phyloP scores from a whole-genome alignment of 2,113 vertebrate species.

The Papio anubis region DNA sequence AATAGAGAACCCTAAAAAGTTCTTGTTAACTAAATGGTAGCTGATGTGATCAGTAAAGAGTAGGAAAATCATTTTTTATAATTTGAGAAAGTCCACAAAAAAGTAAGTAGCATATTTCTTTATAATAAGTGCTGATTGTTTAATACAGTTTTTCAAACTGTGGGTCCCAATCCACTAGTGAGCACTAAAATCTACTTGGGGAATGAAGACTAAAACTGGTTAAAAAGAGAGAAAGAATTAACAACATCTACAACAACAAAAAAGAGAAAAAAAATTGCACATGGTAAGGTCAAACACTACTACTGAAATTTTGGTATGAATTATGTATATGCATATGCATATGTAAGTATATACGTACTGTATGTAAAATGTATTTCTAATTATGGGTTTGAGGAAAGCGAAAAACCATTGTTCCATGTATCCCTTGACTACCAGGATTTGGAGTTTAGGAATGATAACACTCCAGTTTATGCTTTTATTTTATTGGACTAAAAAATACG shows the following conservation, averaged over 20 bases:
- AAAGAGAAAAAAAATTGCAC: neutral
- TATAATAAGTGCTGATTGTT: neutral
- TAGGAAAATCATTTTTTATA: constrained; percentile 16
- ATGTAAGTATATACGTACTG: neutral
- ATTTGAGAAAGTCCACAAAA: neutral
- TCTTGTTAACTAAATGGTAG: neutral
- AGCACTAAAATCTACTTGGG: neutral
- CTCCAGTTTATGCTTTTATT: constrained; percentile 22
- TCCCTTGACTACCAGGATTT: neutral
- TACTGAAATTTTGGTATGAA: neutral
- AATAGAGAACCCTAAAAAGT: neutral
- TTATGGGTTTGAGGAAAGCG: neutral
- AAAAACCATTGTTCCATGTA: neutral
- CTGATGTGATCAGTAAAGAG: neutral
- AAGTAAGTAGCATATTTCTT: neutral
- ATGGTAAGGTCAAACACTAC: neutral
- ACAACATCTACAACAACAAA: neutral
- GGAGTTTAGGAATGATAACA: neutral
- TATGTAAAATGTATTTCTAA: constrained; percentile 14
- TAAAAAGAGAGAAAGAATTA: neutral
- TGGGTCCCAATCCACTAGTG: neutral
- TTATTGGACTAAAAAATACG: neutral
- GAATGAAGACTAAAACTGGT: neutral
- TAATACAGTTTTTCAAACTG: neutral
- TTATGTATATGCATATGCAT: neutral